Evolutionary conservation across 2,888 invertebrate species (phyloP).

Genomic region (Sphaerophoria taeniata): DNA sequence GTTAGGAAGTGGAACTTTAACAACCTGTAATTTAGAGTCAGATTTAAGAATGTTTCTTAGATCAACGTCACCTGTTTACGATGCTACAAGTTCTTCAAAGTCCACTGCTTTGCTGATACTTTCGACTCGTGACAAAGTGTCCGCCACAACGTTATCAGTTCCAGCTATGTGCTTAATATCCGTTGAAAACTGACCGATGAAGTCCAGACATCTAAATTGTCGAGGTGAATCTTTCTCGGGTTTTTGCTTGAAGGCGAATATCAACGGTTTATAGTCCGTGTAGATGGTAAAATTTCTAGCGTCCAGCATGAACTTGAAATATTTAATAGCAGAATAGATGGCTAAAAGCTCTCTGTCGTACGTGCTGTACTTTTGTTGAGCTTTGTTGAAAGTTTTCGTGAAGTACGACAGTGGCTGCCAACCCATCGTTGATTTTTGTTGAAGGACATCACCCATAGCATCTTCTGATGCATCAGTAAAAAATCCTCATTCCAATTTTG

Average conservation of each 20-base stretch:
- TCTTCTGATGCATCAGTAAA: slow-evolving; percentile 22
- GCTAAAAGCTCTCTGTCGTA: slow-evolving; percentile 39
- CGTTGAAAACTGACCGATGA: slow-evolving; percentile 33
- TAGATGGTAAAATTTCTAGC: slow-evolving; percentile 5
- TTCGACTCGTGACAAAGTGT: slow-evolving; percentile 4
- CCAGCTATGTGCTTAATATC: slow-evolving; percentile 28
- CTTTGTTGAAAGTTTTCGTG: slow-evolving; percentile 26
- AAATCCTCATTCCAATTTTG: slow-evolving; percentile 13
- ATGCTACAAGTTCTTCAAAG: slow-evolving; percentile 18
- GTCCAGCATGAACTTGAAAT: slow-evolving; percentile 9
- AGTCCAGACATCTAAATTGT: slow-evolving; percentile 25
- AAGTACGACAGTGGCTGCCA: slow-evolving; percentile 51
- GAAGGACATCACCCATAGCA: slow-evolving; percentile 10
- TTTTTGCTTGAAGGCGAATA: neutral
- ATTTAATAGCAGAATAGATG: slow-evolving; percentile 19
- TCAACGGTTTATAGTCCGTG: neutral
- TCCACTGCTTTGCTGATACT: slow-evolving; percentile 25
- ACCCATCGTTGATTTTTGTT: slow-evolving; percentile 23
- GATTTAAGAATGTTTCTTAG: neutral
- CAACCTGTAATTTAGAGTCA: slow-evolving; percentile 6
- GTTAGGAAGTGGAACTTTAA: slow-evolving; percentile 10
- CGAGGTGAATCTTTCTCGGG: slow-evolving; percentile 17
- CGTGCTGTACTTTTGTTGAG: slow-evolving; percentile 26
- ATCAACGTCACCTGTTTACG: neutral
- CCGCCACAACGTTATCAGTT: slow-evolving; percentile 1